phyloP scores from a whole-genome alignment of 2,113 vertebrate species.

The Ictidomys tridecemlineatus region DNA sequence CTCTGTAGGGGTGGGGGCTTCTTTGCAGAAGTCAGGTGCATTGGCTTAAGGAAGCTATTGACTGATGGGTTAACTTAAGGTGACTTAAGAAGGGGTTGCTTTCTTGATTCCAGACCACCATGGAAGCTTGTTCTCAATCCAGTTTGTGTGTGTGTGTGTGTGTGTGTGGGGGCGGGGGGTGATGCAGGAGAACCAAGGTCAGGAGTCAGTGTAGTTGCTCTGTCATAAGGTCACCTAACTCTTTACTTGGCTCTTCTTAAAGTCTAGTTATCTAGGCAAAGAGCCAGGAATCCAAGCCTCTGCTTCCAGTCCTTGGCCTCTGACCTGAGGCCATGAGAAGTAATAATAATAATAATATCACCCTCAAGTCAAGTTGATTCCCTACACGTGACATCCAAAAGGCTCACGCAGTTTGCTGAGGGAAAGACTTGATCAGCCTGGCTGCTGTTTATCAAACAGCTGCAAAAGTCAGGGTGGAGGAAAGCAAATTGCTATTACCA shows the following conservation, averaged over 20 bases:
- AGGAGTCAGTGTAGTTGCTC: not conserved
- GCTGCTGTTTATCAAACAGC: not conserved
- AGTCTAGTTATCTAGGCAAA: not conserved
- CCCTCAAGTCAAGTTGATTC: not conserved
- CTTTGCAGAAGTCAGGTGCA: not conserved
- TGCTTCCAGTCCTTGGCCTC: not conserved
- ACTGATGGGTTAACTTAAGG: not conserved
- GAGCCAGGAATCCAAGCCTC: constrained; percentile 5
- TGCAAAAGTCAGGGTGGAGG: not conserved
- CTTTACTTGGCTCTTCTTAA: not conserved
- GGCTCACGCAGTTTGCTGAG: not conserved
- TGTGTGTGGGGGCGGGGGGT: too few relatives aligned
- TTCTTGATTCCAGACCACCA: not conserved
- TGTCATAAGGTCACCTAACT: not conserved
- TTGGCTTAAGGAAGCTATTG: not conserved
- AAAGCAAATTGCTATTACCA: constrained; percentile 49
- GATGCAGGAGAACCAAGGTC: not conserved
- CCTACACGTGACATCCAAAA: not conserved
- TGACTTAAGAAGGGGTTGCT: not conserved
- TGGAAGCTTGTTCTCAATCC: not conserved
- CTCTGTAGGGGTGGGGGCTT: not conserved
- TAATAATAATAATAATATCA: not conserved
- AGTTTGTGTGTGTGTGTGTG: too few relatives aligned
- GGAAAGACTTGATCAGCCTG: not conserved
- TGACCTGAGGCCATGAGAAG: not conserved